Base-by-base conservation (phyloP, 92 coral and sea anemone species). In the Umimayanthus kanabou region DNA sequence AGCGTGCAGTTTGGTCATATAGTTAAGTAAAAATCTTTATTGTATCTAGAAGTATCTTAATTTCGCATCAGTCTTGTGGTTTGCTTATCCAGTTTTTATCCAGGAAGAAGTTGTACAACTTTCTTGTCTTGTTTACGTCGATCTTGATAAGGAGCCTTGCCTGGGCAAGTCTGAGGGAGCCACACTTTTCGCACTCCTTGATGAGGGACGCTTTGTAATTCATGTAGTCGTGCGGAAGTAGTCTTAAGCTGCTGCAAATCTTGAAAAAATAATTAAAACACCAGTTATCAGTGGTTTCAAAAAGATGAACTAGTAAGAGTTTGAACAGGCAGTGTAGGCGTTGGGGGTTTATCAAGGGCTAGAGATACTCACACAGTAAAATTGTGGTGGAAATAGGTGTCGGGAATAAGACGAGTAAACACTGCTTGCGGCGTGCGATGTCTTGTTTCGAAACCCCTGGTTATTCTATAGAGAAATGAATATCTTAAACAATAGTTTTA, bases 71-170 rank as follows among this genome's bases (percentile, higher is more conserved):
- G 65, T 91, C 94, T 39, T 94, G 93, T 9, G 95, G 95, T 87
- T 85, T 93, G 58, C 71, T 90, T 64, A 97, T 89, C 98, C 98
- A 95, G 86, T 95, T 94, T 90, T 94, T 93, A 70, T 90, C 94
- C 4, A 95, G 86, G 85, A 96, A 95, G 90, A 95, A 97, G 89
- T 97, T 96, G 88, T 91, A 97, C 97, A 97, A 86, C 87, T 97
- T 97, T 85, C 99, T 93, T 0, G 99, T 97, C 91, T 97, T 97
- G 85, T 97, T 97, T 39, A 97, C 99, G 87, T 97, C 99, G 83
- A 97, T 97, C 70, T 97, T 93, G 91, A 97, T 91, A 4, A 97
- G 91, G 9, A 94, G 82, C 80, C 99, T 93, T 9, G 99, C 99
- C 73, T 97, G 99, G 0, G 99, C 98, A 20, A 97, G 94, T 42